Evolutionary conservation across 2,797 vertebrate species (phyloP).

Genomic region (Fistularia commersonii): DNA sequence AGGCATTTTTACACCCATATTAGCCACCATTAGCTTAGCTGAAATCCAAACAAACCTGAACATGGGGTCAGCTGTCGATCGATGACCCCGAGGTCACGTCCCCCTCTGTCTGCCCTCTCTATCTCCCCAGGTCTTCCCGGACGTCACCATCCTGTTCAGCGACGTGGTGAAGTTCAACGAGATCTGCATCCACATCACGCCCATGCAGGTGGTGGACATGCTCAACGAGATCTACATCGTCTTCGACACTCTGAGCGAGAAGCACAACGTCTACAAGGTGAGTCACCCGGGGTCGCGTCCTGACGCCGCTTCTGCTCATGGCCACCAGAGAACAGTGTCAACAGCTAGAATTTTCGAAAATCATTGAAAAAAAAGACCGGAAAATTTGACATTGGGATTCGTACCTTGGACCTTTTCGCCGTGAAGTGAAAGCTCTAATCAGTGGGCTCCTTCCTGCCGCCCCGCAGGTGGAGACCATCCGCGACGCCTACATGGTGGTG

Average conservation of each 20-base stretch:
- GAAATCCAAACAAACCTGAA: too few species aligned
- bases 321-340: neutral
- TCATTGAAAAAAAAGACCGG: neutral
- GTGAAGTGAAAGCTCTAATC: too few species aligned
- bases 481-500: slow-evolving; percentile 79
- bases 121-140: slow-evolving; percentile 77
- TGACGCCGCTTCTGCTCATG: neutral
- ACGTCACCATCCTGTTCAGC: slow-evolving; percentile 78
- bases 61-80: too few species aligned
- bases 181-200: slow-evolving; percentile 81
- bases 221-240: slow-evolving; percentile 80
- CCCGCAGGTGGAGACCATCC: slow-evolving; percentile 77
- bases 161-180: slow-evolving; percentile 78
- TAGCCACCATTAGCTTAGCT: too few species aligned
- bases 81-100: too few species aligned
- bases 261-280: slow-evolving; percentile 81
- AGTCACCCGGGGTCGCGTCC: slow-evolving; percentile 2
- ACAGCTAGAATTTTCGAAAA: neutral
- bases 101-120: too few species aligned
- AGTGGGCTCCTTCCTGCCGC: slow-evolving; percentile 1
- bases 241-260: slow-evolving; percentile 78
- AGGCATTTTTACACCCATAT: too few species aligned
- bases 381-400: neutral
- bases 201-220: slow-evolving; percentile 82
- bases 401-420: too few species aligned